A percentile compares a stretch with the other conserved stretches of the same genome.
phyloP scores from a whole-genome alignment of 2,888 invertebrate genomes.

The Lepidochitona cinerea region DNA sequence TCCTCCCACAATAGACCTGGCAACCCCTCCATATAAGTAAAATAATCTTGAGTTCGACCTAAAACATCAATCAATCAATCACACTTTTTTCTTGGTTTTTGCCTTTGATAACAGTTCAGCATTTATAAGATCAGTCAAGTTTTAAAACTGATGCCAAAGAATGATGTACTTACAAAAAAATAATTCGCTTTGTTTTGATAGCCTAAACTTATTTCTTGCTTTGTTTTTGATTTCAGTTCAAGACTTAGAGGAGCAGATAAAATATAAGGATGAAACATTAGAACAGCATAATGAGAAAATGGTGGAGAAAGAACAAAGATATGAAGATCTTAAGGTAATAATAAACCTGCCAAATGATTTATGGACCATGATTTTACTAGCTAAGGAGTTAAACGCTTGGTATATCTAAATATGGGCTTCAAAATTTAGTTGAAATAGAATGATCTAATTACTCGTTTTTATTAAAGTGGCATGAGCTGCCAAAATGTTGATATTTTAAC shows the following conservation, averaged over 20 bases:
- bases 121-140: background rate
- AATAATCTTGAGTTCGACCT: too few relatives aligned
- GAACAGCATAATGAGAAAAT: background rate
- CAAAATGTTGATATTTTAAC: too few relatives aligned
- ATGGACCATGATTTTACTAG: too few relatives aligned
- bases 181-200: background rate
- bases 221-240: background rate
- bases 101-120: background rate
- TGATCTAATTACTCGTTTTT: too few relatives aligned
- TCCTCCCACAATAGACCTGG: too few relatives aligned
- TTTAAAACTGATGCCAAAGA: background rate
- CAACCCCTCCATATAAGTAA: too few relatives aligned
- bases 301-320: background rate
- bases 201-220: background rate
- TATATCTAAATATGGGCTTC: too few relatives aligned
- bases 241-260: constrained; percentile 1
- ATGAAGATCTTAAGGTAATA: constrained; percentile 1
- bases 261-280: background rate
- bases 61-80: too few relatives aligned
- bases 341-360: too few relatives aligned
- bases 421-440: too few relatives aligned
- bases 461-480: too few relatives aligned
- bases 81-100: background rate
- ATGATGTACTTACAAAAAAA: background rate
- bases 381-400: too few relatives aligned